Base-by-base conservation (phyloP, 2,888 invertebrate genomes). In the Tetanocera ferruginea region DNA sequence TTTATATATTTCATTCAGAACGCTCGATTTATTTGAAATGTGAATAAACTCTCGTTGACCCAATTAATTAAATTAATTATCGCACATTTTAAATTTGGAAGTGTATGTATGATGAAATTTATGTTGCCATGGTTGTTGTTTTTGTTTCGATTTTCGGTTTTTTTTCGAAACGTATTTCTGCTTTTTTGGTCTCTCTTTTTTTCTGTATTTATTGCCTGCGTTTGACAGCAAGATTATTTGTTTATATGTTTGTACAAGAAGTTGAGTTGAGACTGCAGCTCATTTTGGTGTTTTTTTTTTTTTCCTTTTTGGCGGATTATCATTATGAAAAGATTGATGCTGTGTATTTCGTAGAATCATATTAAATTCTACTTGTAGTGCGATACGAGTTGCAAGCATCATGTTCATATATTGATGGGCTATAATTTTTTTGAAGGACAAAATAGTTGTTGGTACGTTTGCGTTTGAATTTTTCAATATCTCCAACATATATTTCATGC, bases 11-110 rank as follows among this genome's bases (percentile, higher is more conserved):
- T 43, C 43, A 6, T 43, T 11, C 6, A 43, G 43, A 43, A 43
- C 43, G 43, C 43, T 43, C 43, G 14, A 43, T 43, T 43, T 43
- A 34, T 66, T 25, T 31, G 6, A 28, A 37, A 57, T 66, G 74
- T 74, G 51, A 64, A 74, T 51, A 74, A 64, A 74, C 74, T 64
- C 51, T 25, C 23, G 31, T 37, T 74, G 74, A 74, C 74, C 74
- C 51, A 74, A 25, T 49, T 66, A 43, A 19, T 37, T 23, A 31
- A 64, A 74, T 74, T 64, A 64, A 51, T 74, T 52, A 51, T 74
- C 43, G 43, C 51, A 28, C 23, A 34, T n/a, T 57, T 57, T 31
- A 17, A 23, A 28, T 70, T 70, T 51, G 17, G 31, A 28, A 11
- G 9, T 64, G 23, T 74, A 37, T 64, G 19, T 74, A 37, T 70